A percentile compares a stretch with the other conserved stretches of the same genome.
Evolutionary conservation across 2,797 vertebrate species (phyloP).

Genomic region (Sebastes itinus): DNA sequence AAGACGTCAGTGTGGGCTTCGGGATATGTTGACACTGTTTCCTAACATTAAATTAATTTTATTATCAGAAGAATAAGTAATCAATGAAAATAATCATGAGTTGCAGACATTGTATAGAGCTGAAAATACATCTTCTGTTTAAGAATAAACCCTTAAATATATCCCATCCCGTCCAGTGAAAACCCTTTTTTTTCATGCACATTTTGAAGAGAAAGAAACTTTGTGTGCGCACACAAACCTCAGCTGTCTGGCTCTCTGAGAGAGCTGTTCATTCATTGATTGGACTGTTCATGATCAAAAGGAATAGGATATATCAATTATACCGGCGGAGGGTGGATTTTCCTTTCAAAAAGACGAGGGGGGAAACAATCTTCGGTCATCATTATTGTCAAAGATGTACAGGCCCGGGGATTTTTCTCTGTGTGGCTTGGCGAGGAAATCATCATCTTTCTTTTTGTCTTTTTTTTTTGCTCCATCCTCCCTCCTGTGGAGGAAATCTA

Average conservation of each 20-base stretch:
- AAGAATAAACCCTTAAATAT: not conserved
- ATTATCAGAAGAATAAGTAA: not conserved
- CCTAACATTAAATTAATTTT: not conserved
- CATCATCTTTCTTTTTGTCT: not conserved
- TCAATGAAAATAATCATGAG: not conserved
- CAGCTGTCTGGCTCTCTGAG: slow-evolving; percentile 27
- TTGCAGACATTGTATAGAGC: not conserved
- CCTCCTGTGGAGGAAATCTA: slow-evolving; percentile 13
- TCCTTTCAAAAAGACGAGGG: slow-evolving; percentile 24
- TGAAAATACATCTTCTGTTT: not conserved
- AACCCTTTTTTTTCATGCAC: not conserved
- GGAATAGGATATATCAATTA: slow-evolving; percentile 44
- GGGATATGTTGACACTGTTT: not conserved
- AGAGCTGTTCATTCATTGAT: slow-evolving; percentile 29
- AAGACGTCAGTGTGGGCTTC: not conserved
- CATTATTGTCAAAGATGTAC: slow-evolving; percentile 39
- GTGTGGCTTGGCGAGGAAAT: slow-evolving; percentile 24
- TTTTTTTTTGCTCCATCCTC: slow-evolving; percentile 11
- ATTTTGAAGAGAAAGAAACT: slow-evolving; percentile 1
- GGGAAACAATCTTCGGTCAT: slow-evolving; percentile 24
- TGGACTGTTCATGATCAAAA: slow-evolving; percentile 49
- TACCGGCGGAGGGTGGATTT: slow-evolving; percentile 27
- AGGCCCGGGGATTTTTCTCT: slow-evolving; percentile 24
- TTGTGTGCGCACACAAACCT: not conserved
- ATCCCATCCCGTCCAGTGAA: not conserved